A percentile compares a stretch with the other conserved stretches of the same genome.
Evolutionary conservation across 2,888 invertebrate genomes (phyloP).

Genomic region (Desoria tigrina): DNA sequence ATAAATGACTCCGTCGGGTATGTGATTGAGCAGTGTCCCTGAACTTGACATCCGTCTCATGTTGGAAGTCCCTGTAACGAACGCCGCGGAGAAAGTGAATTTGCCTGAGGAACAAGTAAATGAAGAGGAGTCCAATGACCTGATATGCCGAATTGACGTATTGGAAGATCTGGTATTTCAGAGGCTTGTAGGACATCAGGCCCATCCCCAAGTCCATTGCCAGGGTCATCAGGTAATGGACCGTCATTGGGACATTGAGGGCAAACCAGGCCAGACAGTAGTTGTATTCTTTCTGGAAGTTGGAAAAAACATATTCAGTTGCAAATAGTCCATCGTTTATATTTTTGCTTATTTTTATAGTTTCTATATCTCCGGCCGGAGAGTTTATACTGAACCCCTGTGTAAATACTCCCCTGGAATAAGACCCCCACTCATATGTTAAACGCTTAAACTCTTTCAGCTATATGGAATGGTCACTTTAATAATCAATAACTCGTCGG

Average conservation of each 20-base stretch:
- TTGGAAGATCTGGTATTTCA: constrained; percentile 9
- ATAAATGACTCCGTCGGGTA: background rate
- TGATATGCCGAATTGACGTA: background rate
- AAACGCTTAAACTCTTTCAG: too few species aligned
- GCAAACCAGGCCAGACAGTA: constrained; percentile 34
- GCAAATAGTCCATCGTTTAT: too few species aligned
- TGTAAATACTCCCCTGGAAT: too few species aligned
- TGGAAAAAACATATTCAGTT: background rate
- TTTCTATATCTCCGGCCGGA: too few species aligned
- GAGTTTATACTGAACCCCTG: too few species aligned
- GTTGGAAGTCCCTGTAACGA: background rate
- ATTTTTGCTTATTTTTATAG: too few species aligned
- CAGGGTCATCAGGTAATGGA: background rate
- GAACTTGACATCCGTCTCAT: constrained; percentile 11
- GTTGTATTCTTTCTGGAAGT: constrained; percentile 25
- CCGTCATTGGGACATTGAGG: background rate
- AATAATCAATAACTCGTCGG: too few species aligned
- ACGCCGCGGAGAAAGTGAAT: constrained; percentile 1
- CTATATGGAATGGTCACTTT: too few species aligned
- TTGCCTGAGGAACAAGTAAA: constrained; percentile 9
- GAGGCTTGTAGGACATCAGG: background rate
- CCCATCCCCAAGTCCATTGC: background rate
- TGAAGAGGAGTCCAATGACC: background rate
- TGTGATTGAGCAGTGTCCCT: constrained; percentile 2
- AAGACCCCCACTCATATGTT: too few species aligned